Evolutionary conservation across 2,113 vertebrate genomes (phyloP).

Genomic region (Protobothrops mucrosquamatus): DNA sequence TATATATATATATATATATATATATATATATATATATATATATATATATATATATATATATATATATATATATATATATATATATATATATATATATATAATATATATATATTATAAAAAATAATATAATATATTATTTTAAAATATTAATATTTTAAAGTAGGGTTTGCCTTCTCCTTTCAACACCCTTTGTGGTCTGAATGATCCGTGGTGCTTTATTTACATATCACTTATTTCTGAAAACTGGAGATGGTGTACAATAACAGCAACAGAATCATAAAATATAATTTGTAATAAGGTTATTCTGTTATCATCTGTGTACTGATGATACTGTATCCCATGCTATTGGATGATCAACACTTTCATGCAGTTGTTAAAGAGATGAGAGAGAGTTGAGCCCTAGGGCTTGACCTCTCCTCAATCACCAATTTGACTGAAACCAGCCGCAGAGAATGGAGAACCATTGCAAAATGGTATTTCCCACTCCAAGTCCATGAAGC

Average conservation of each 20-base stretch:
- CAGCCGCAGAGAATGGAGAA: background rate
- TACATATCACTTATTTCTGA: background rate
- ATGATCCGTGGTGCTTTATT: background rate
- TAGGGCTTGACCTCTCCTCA: background rate
- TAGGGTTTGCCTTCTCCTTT: background rate
- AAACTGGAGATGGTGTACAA: no score
- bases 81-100: no score
- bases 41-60: no score
- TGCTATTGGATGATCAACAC: background rate
- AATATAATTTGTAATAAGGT: background rate
- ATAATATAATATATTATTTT: no score
- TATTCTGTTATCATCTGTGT: background rate
- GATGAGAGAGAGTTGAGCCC: background rate
- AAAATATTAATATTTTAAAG: background rate
- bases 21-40: no score
- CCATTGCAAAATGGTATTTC: background rate
- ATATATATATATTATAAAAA: no score
- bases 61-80: no score
- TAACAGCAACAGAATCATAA: background rate
- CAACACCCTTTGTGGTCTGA: background rate
- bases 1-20: no score
- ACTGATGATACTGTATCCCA: background rate
- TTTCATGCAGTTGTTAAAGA: background rate
- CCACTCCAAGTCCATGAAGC: background rate
- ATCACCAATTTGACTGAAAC: background rate